Conservation (phyloP, 2,888 invertebrate genomes). For the Drosophila melanosoma region DNA sequence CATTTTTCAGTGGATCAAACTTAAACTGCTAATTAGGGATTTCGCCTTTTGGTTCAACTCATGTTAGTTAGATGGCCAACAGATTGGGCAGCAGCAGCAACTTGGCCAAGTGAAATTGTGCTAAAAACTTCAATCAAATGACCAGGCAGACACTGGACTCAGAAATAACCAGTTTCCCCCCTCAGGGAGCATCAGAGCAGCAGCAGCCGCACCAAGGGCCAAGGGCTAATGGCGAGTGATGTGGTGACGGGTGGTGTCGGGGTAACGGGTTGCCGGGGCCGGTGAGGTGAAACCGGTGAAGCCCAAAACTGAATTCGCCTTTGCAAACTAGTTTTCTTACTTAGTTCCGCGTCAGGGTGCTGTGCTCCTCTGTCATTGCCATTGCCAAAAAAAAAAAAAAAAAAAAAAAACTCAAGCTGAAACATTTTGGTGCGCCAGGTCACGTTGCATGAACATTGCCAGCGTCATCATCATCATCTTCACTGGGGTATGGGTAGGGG, state of each 20-base stretch:
- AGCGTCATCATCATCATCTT: constrained; percentile 14
- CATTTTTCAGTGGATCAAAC: not conserved
- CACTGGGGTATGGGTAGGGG: not conserved
- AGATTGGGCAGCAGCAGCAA: constrained; percentile 8
- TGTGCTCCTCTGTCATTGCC: constrained; percentile 24
- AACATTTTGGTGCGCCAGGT: constrained; percentile 47
- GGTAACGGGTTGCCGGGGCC: not conserved
- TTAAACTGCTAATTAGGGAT: constrained; percentile 28
- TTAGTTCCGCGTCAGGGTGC: constrained; percentile 66
- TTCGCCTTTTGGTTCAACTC: constrained; percentile 5
- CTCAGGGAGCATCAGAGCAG: constrained; percentile 8
- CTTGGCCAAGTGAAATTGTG: constrained; percentile 51
- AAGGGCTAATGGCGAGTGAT: constrained; percentile 21
- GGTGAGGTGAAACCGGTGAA: constrained; percentile 34
- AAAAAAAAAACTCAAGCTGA: constrained; percentile 9
- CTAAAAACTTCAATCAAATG: constrained; percentile 73
- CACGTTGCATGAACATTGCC: constrained; percentile 51
- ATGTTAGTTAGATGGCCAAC: constrained; percentile 15
- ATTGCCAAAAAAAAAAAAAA: constrained; percentile 38
- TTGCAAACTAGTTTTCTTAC: constrained; percentile 68
- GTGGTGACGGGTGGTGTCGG: not conserved
- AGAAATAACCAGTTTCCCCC: constrained; percentile 59
- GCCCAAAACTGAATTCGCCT: constrained; percentile 28
- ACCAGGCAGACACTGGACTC: constrained; percentile 24
- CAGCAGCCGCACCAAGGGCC: not conserved